phyloP scores from a whole-genome alignment of 2,113 vertebrate genomes.

The Procavia capensis region DNA sequence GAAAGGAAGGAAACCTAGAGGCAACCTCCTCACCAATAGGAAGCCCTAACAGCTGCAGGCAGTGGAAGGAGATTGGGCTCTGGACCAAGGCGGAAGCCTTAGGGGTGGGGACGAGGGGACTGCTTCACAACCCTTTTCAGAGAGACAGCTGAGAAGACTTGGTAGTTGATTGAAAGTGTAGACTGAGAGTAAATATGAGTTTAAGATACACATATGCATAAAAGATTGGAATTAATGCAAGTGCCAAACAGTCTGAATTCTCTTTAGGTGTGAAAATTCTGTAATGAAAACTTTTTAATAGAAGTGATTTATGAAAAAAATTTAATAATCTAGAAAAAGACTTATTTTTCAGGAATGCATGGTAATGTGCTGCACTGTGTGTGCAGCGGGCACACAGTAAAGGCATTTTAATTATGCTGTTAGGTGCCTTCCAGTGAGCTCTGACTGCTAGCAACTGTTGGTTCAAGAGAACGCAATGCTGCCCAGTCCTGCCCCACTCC shows the following conservation, averaged over 20 bases:
- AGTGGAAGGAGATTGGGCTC: not conserved
- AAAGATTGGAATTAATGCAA: not conserved
- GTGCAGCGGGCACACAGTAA: not conserved
- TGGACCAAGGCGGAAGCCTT: not conserved
- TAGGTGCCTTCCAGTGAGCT: no score
- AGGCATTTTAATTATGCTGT: not conserved
- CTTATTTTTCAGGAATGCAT: not conserved
- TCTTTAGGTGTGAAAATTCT: not conserved
- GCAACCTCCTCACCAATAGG: not conserved
- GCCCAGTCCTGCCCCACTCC: no score
- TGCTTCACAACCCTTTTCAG: not conserved
- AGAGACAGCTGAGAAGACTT: not conserved
- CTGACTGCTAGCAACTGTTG: no score
- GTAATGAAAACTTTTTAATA: not conserved
- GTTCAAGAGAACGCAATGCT: no score
- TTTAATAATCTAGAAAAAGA: not conserved
- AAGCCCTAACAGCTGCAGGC: not conserved
- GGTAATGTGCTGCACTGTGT: not conserved
- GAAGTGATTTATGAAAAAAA: not conserved
- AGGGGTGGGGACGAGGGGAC: not conserved
- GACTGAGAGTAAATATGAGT: not conserved
- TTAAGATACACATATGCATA: not conserved
- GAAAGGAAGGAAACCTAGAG: not conserved
- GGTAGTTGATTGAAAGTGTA: not conserved
- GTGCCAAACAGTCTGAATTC: constrained; percentile 11